Evolutionary conservation across 2,888 invertebrate species (phyloP).

Genomic region (Mellilla xanthometata): DNA sequence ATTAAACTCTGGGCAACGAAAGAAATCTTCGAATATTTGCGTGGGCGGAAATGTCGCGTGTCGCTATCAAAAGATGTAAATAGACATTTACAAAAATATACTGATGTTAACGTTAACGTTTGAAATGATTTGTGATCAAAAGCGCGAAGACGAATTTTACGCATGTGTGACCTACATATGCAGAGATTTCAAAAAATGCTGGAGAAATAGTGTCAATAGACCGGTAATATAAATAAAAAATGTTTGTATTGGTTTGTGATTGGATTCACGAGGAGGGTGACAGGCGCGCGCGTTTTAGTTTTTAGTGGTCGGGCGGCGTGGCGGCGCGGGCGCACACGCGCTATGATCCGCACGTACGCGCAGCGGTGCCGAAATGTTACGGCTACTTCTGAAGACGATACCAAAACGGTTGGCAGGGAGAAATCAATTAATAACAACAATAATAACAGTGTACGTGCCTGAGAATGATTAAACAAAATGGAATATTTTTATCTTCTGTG

Average conservation of each 20-base stretch:
- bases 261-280: constrained; percentile 43
- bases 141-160: constrained; percentile 7
- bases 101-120: constrained; percentile 8
- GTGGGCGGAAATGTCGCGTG: constrained; percentile 37
- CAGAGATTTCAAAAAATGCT: constrained; percentile 14
- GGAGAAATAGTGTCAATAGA: constrained; percentile 26
- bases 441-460: constrained; percentile 9
- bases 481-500: too few species aligned
- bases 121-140: constrained; percentile 22
- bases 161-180: constrained; percentile 22
- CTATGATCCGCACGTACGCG: constrained; percentile 52
- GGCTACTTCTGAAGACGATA: constrained; percentile 32
- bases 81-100: constrained; percentile 25
- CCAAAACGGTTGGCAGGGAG: constrained; percentile 55
- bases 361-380: constrained; percentile 36
- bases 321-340: constrained; percentile 45
- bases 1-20: constrained; percentile 16
- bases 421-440: constrained; percentile 42
- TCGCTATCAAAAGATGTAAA: constrained; percentile 34
- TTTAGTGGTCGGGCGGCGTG: constrained; percentile 37
- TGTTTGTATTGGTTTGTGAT: constrained; percentile 36
- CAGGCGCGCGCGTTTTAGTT: constrained; percentile 54
- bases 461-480: too few species aligned
- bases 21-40: constrained; percentile 37
- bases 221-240: constrained; percentile 30